Percentiles rank a stretch among this genome's conserved stretches.
These are phyloP conservation scores for Cacoxenus indagator DNA, from an alignment of 2,888 invertebrate species.

Conservation along the genomic window DNA sequence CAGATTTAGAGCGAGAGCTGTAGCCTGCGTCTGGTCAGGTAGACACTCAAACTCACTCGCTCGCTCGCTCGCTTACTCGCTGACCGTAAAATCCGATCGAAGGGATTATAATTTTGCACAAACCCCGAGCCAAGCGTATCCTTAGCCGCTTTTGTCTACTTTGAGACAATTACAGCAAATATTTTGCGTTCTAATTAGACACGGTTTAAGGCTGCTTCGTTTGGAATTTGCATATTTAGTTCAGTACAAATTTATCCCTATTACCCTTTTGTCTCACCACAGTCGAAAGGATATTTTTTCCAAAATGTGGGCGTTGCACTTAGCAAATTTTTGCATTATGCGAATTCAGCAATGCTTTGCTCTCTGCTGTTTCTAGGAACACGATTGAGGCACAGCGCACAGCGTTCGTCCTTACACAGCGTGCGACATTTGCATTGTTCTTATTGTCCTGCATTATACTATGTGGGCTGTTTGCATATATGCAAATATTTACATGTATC, in stretches of 20 bases:
- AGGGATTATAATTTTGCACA: slow-evolving; percentile 55
- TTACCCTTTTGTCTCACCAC: slow-evolving; percentile 59
- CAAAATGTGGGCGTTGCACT: slow-evolving; percentile 46
- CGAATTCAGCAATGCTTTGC: slow-evolving; percentile 5
- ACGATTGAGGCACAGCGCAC: no score
- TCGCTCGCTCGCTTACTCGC: slow-evolving; percentile 31
- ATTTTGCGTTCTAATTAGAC: slow-evolving; percentile 67
- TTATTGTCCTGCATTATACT: not conserved
- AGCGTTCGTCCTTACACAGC: no score
- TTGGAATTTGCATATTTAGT: slow-evolving; percentile 48
- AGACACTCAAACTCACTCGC: slow-evolving; percentile 24
- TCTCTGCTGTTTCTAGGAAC: no score
- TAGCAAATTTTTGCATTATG: slow-evolving; percentile 16
- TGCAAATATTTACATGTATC: slow-evolving; percentile 61
- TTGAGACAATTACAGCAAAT: slow-evolving; percentile 64
- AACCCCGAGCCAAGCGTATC: slow-evolving; percentile 17
- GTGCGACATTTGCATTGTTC: slow-evolving; percentile 3
- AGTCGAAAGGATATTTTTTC: slow-evolving; percentile 44
- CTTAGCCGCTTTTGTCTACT: slow-evolving; percentile 14
- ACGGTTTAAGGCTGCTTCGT: slow-evolving; percentile 36
- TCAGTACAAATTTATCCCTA: slow-evolving; percentile 56
- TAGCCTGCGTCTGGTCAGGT: slow-evolving; percentile 38
- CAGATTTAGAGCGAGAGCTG: slow-evolving; percentile 38
- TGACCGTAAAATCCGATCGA: slow-evolving; percentile 65
- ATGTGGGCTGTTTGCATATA: slow-evolving; percentile 39